Percentiles rank a stretch among this genome's conserved stretches.
phyloP scores from a whole-genome alignment of 2,888 invertebrate genomes.

The Troglohyphantes excavatus region DNA sequence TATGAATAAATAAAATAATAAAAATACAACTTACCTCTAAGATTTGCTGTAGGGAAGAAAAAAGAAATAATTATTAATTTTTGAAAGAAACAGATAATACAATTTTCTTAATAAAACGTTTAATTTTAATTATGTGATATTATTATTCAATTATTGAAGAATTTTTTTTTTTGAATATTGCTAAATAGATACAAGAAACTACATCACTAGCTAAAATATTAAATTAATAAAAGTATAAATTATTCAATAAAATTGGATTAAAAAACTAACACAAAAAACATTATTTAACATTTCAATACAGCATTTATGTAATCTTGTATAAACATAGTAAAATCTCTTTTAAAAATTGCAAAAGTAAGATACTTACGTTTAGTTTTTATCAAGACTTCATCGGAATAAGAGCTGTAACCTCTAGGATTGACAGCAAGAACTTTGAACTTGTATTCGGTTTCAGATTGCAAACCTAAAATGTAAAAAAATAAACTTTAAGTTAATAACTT shows the following conservation, averaged over 20 bases:
- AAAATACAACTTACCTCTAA: slow-evolving; percentile 65
- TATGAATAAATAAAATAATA: slow-evolving; percentile 7
- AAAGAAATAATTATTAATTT: slow-evolving; percentile 52
- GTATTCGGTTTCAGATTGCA: slow-evolving; percentile 93
- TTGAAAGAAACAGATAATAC: neutral
- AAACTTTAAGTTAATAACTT: neutral
- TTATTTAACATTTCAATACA: too few species aligned
- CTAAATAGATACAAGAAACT: too few species aligned
- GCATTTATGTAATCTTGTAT: too few species aligned
- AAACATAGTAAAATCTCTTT: too few species aligned
- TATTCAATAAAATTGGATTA: too few species aligned
- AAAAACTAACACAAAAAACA: too few species aligned
- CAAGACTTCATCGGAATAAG: slow-evolving; percentile 91
- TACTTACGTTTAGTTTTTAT: slow-evolving; percentile 91
- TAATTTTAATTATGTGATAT: too few species aligned
- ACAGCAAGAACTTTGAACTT: slow-evolving; percentile 88
- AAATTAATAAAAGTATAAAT: too few species aligned
- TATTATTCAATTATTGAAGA: too few species aligned
- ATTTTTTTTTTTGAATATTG: neutral
- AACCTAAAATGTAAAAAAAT: slow-evolving; percentile 82
- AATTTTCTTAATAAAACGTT: too few species aligned
- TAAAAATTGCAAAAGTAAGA: too few species aligned
- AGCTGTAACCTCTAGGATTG: slow-evolving; percentile 87
- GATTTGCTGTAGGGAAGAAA: slow-evolving; percentile 43
- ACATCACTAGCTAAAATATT: too few species aligned